Evolutionary conservation across 2,113 vertebrate genomes (phyloP).

Genomic region (Elephas maximus): DNA sequence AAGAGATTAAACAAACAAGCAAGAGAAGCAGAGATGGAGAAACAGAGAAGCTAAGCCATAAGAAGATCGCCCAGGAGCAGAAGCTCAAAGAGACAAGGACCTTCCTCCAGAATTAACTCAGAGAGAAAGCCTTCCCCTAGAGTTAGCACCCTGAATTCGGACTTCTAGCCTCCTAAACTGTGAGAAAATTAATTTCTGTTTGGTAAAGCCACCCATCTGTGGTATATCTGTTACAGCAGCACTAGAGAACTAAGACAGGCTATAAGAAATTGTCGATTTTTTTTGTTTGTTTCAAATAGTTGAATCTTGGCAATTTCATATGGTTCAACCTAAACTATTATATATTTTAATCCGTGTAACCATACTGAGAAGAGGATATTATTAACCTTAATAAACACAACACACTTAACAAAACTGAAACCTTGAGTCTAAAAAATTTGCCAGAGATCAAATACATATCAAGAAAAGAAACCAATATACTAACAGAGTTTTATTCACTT

Average conservation of each 20-base stretch:
- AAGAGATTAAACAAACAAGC: neutral
- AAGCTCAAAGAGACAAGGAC: neutral
- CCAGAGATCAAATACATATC: neutral
- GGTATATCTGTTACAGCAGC: too few species aligned
- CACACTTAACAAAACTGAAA: neutral
- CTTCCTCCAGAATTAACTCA: neutral
- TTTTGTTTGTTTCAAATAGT: constrained; percentile 2
- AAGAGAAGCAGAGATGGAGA: too few species aligned
- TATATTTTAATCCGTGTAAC: neutral
- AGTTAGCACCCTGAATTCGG: too few species aligned
- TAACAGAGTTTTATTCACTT: constrained; percentile 38
- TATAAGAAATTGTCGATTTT: neutral
- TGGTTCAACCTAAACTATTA: constrained; percentile 1
- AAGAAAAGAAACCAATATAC: neutral
- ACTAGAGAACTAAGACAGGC: too few species aligned
- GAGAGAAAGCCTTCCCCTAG: too few species aligned
- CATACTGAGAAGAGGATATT: constrained; percentile 21
- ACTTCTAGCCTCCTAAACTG: too few species aligned
- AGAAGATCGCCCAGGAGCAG: neutral
- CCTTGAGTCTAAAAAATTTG: neutral
- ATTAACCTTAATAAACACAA: neutral
- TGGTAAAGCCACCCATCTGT: too few species aligned
- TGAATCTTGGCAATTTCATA: neutral
- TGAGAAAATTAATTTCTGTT: too few species aligned
- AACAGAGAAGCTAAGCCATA: too few species aligned